Evolutionary conservation across 1,140 invertebrate genomes (phyloP), one percentile per base, ranked within the genome.

Genomic region (Papilio polyxenes): DNA sequence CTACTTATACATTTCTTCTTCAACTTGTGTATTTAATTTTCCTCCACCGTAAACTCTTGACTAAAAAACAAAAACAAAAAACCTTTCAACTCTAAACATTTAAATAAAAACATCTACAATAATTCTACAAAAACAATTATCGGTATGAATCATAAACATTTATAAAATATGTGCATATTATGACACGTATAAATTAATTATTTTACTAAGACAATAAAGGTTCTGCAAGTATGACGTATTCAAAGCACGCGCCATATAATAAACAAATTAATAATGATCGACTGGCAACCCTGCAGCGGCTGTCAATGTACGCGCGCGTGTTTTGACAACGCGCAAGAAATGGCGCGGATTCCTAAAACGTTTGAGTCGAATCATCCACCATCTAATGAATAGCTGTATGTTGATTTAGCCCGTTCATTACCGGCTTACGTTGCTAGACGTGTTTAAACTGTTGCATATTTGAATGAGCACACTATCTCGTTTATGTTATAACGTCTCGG

Each of bases 291-390:
- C 87, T 86, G 53, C 11, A 23, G 5, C 48, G 49, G 80, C 81
- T 81, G 83, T 87, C 86, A 88, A 84, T 86, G 87, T 79, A 82
- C 37, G 83, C 56, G 83, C 56, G 82, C 86, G 84, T 87, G 80
- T 87, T 87, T 86, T 87, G 83, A 88, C 84, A 88, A 83, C 78
- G 56, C 79, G 72, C 83, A 82, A 81, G 78, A 81, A 87, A 87
- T 84, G 83, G 85, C 85, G 82, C 82, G 85, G 81, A 88, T 82
- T 81, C 79, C 82, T 74, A 82, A 82, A 75, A 81, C 85, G 78
- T 83, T 85, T 80, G 62, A 65, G 48, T 76, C 72, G 78, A 53
- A 84, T 83, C 82, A 83, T 83, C 85, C 77, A 78, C 81, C 83
- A 84, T 85, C 83, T 87, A 85, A 87, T 88, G 85, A 85, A 85